A percentile compares a stretch with the other conserved stretches of the same genome.
phyloP scores from a whole-genome alignment of 2,797 vertebrate genomes.

The Melopsittacus undulatus region DNA sequence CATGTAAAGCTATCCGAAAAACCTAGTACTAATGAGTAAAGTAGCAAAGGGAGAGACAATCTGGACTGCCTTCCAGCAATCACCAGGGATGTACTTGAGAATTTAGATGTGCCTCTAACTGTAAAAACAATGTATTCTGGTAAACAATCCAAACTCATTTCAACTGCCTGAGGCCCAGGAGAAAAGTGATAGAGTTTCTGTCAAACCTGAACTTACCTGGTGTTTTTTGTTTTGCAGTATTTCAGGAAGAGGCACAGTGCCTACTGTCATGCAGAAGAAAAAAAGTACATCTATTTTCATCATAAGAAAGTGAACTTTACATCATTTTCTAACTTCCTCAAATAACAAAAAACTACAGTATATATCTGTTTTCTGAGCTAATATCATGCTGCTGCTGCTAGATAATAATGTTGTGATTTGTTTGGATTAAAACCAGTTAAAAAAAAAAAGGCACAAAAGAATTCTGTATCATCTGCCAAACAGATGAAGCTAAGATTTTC shows the following conservation, averaged over 20 bases:
- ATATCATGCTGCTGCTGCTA: background rate
- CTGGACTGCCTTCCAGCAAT: background rate
- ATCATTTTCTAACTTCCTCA: background rate
- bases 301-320: background rate
- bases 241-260: background rate
- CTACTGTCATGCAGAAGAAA: conserved; percentile 8
- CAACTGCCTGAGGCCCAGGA: background rate
- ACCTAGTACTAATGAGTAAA: background rate
- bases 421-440: conserved; percentile 3
- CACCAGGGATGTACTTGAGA: background rate
- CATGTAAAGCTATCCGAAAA: background rate
- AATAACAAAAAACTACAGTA: background rate
- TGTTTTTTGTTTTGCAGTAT: background rate
- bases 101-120: background rate
- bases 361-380: background rate
- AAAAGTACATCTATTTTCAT: background rate
- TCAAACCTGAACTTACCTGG: background rate
- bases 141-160: conserved; percentile 31
- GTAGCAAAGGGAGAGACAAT: background rate
- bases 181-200: conserved; percentile 1
- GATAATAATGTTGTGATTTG: background rate
- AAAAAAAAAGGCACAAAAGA: background rate
- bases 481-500: conserved; percentile 62
- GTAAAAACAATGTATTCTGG: background rate
- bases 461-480: conserved; percentile 44